Base-by-base conservation (phyloP, 1,140 invertebrate species). In the Drosophila suzukii region DNA sequence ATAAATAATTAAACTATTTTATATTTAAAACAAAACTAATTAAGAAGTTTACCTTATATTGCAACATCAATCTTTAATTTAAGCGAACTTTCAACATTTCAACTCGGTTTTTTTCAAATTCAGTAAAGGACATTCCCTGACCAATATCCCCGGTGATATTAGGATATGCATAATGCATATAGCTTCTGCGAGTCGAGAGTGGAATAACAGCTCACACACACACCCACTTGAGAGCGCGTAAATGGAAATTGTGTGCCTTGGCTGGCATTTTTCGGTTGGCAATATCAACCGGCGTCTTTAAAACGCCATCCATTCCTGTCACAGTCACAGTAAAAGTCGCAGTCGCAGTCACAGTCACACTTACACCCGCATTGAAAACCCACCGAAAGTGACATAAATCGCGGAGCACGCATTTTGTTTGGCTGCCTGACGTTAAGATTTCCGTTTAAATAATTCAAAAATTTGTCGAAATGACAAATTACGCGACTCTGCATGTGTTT, bases 381-480 rank as follows among this genome's bases (percentile, higher is more conserved):
- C 38, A 38, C 36, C 0, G 38, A 62, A 65, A 76, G 61, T 60
- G 61, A 32, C 75, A 77, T 77, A 77, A 77, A 77, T 77, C 74
- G 74, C 74, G 50, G 74, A 15, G 32, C 36, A 46, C 20, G 57
- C 68, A 72, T 72, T 70, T 67, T 73, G 70, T 59, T 58, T 72
- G 70, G 49, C 51, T 57, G 73, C 74, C 62, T 68, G 79, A 71
- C 76, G 76, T 70, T 76, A 83, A 84, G 81, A 83, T 84, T 84
- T 83, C 81, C 81, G 77, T 85, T 84, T 81, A 81, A 84, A 84
- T 84, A 84, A 84, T 84, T 85, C 77, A 80, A 84, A 76, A 84
- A 84, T 84, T 84, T 85, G 81, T 85, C 81, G 81, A 85, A 84
- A 85, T 84, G 81, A 84, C 81, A 83, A 83, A 83, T 83, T 83